Conservation (phyloP, 2,113 vertebrate species). For the Prolemur simus region DNA sequence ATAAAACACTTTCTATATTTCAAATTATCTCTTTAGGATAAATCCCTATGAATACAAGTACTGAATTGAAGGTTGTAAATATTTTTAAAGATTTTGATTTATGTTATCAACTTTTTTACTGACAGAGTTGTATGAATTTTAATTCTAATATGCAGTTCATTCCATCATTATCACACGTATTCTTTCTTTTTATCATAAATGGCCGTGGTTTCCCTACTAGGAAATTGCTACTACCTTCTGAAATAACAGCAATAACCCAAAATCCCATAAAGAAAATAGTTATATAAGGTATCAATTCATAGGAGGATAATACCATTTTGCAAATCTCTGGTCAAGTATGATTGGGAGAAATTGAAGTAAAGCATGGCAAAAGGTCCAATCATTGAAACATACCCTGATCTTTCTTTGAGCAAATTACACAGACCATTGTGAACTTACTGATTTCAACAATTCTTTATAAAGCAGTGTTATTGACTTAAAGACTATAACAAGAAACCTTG, state of each 20-base stretch:
- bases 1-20: neutral
- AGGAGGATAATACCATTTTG: conserved; percentile 35
- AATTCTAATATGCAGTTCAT: neutral
- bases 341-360: neutral
- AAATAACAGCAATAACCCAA: conserved; percentile 24
- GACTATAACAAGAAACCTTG: neutral
- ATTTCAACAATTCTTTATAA: conserved; percentile 32
- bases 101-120: neutral
- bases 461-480: conserved; percentile 7
- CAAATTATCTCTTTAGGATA: neutral
- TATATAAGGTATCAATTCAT: conserved; percentile 9
- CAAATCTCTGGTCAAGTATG: neutral
- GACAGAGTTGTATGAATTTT: neutral
- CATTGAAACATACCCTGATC: neutral
- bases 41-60: neutral
- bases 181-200: neutral
- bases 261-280: conserved; percentile 11
- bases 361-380: neutral
- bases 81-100: neutral
- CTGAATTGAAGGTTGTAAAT: neutral
- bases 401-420: conserved; percentile 11
- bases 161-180: neutral
- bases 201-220: neutral
- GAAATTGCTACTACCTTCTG: neutral
- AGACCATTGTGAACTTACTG: neutral